phyloP scores from a whole-genome alignment of 2,888 invertebrate genomes.

The Mylabris sibirica region DNA sequence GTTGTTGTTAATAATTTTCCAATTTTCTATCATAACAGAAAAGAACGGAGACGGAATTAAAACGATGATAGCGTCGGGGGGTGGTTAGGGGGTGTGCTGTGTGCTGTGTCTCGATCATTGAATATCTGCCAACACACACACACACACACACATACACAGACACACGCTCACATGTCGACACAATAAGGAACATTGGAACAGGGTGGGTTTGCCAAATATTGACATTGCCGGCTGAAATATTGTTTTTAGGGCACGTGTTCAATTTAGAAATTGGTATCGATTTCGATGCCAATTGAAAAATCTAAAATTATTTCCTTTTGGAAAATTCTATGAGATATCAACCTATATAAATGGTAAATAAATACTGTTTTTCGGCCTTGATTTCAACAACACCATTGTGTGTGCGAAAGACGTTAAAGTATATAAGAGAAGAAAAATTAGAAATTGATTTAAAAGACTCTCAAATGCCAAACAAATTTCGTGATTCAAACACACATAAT shows the following conservation, averaged over 20 bases:
- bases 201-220: slow-evolving; percentile 54
- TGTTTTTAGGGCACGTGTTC: slow-evolving; percentile 54
- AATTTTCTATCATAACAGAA: slow-evolving; percentile 23
- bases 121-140: slow-evolving; percentile 21
- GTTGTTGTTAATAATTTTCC: background rate
- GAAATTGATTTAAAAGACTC: slow-evolving; percentile 50
- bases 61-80: slow-evolving; percentile 21
- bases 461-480: slow-evolving; percentile 51
- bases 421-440: slow-evolving; percentile 44
- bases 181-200: slow-evolving; percentile 49
- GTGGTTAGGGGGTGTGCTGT: background rate
- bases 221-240: slow-evolving; percentile 54
- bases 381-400: background rate
- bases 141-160: too few relatives aligned
- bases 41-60: slow-evolving; percentile 26
- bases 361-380: slow-evolving; percentile 7
- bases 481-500: slow-evolving; percentile 42
- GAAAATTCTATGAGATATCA: background rate
- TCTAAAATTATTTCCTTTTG: background rate
- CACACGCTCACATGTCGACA: slow-evolving; percentile 23
- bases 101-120: background rate
- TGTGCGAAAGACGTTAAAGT: background rate
- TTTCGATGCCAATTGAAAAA: slow-evolving; percentile 35
- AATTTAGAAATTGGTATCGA: slow-evolving; percentile 58
- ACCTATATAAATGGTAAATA: background rate